Evolutionary conservation across 1,140 invertebrate genomes (phyloP).

Genomic region (Metopolophium dirhodum): DNA sequence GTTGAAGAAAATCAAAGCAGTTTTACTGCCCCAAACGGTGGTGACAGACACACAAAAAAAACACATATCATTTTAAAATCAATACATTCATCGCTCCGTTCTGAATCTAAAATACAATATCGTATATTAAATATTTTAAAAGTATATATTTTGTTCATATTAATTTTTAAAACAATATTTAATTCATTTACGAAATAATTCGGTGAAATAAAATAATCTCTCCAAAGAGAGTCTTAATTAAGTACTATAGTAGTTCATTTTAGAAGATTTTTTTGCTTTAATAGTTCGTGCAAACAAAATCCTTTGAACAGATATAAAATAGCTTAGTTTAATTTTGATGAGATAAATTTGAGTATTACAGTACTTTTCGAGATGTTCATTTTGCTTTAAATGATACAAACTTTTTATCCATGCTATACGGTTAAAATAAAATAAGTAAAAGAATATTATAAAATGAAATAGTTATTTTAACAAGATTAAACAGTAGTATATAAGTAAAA

Average conservation of each 20-base stretch:
- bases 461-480: neutral
- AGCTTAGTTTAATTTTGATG: constrained; percentile 25
- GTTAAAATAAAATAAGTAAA: neutral
- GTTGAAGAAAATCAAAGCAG: no score
- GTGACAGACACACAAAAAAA: no score
- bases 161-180: neutral
- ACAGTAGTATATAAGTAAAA: neutral
- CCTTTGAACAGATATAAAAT: constrained; percentile 1
- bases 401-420: neutral
- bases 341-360: constrained; percentile 33
- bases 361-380: neutral
- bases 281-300: neutral
- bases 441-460: neutral
- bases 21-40: no score
- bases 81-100: no score
- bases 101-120: neutral
- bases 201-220: neutral
- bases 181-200: neutral
- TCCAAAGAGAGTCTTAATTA: neutral
- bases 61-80: no score
- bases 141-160: neutral
- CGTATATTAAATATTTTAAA: neutral
- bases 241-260: neutral
- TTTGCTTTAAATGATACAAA: neutral
- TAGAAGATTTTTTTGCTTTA: neutral